Percentiles rank a stretch among this genome's conserved stretches.
phyloP scores from a whole-genome alignment of 2,888 invertebrate genomes.

The Chromoteleia sp. region DNA sequence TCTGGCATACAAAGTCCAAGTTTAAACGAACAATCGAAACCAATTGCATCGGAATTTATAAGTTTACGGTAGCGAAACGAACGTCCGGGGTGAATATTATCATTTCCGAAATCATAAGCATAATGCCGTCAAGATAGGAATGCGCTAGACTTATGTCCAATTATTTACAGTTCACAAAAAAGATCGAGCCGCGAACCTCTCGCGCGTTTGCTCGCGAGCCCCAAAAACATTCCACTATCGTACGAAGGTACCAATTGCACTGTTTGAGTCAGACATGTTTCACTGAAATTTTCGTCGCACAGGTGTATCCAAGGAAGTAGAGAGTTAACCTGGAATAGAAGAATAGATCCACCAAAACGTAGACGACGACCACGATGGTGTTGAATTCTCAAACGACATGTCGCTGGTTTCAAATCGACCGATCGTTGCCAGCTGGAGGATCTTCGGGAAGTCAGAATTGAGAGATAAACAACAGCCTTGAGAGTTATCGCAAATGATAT shows the following conservation, averaged over 20 bases:
- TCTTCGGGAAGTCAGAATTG: too few relatives aligned
- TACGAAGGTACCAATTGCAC: slow-evolving; percentile 36
- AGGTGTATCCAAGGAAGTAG: background rate
- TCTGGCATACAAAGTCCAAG: too few relatives aligned
- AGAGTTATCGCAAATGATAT: too few relatives aligned
- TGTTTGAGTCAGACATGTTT: slow-evolving; percentile 8
- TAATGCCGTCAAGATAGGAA: slow-evolving; percentile 76
- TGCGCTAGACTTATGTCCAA: slow-evolving; percentile 81
- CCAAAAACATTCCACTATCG: slow-evolving; percentile 33
- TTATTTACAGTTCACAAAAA: slow-evolving; percentile 76
- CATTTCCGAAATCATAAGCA: slow-evolving; percentile 39
- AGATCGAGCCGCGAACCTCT: slow-evolving; percentile 41
- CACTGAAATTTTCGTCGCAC: slow-evolving; percentile 10
- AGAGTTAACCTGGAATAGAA: background rate
- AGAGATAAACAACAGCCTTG: too few relatives aligned
- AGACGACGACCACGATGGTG: background rate
- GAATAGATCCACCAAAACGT: background rate
- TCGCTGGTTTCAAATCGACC: too few relatives aligned
- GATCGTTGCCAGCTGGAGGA: too few relatives aligned
- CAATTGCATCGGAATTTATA: too few relatives aligned
- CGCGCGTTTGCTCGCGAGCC: slow-evolving; percentile 26
- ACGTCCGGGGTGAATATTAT: background rate
- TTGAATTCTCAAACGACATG: background rate
- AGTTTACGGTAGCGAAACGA: background rate
- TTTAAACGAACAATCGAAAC: too few relatives aligned